Evolutionary conservation across 92 coral and sea anemone species (phyloP).

Genomic region (Epizoanthus fatuus): DNA sequence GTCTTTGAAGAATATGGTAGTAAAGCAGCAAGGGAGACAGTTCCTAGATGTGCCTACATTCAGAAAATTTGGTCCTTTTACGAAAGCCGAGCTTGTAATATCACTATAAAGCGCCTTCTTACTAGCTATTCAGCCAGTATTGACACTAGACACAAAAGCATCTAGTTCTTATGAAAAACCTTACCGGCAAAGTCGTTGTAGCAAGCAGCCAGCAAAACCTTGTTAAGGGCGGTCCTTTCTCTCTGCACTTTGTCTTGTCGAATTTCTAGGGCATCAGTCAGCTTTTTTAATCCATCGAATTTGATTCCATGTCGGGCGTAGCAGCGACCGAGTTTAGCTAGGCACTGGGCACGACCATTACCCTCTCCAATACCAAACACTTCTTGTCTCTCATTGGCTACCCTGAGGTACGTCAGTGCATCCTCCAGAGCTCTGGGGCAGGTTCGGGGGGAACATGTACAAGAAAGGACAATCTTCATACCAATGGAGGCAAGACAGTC

Average conservation of each 20-base stretch:
- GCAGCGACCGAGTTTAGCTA: constrained; percentile 65
- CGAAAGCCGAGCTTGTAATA: no score
- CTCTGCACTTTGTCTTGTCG: background rate
- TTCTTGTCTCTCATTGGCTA: constrained; percentile 18
- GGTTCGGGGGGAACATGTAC: constrained; percentile 44
- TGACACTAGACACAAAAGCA: no score
- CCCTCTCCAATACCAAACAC: background rate
- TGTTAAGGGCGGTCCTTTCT: background rate
- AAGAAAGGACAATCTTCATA: constrained; percentile 48
- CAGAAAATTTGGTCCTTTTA: no score
- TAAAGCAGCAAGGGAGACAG: no score
- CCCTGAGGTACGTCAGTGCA: constrained; percentile 31
- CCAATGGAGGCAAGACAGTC: constrained; percentile 66
- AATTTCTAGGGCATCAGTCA: constrained; percentile 33
- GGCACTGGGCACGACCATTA: constrained; percentile 45
- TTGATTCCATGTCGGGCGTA: constrained; percentile 49
- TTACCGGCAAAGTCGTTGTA: constrained; percentile 44
- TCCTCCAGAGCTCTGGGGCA: constrained; percentile 42
- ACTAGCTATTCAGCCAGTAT: no score
- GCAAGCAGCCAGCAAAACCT: constrained; percentile 67
- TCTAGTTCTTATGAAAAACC: no score
- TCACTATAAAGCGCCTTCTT: no score
- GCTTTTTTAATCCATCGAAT: constrained; percentile 49
- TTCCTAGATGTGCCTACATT: no score
- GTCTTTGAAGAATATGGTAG: no score